phyloP scores from a whole-genome alignment of 2,113 vertebrate species.

The Leptobrachium leishanense region DNA sequence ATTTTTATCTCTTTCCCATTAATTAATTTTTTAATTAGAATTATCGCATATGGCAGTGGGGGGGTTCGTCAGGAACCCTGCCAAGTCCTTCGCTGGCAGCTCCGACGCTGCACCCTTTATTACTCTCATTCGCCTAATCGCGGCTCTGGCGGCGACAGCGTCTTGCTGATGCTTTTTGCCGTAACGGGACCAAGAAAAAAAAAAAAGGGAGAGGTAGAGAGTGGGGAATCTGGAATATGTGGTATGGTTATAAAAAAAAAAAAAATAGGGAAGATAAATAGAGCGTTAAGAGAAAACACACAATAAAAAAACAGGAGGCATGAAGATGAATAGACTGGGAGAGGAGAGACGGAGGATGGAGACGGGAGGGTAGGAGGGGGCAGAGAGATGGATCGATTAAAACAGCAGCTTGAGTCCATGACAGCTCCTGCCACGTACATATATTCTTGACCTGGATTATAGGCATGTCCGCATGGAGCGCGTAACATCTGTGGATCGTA shows the following conservation, averaged over 20 bases:
- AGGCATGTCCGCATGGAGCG: background rate
- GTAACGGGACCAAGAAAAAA: background rate
- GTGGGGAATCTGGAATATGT: background rate
- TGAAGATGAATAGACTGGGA: conserved; percentile 9
- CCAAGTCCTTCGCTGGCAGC: conserved; percentile 20
- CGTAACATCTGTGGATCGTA: background rate
- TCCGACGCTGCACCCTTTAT: conserved; percentile 13
- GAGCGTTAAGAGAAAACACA: no score
- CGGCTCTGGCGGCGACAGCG: background rate
- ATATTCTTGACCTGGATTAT: conserved; percentile 41
- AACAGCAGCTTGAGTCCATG: conserved; percentile 45
- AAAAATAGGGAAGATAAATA: background rate
- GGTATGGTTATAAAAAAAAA: background rate
- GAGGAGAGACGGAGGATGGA: conserved; percentile 12
- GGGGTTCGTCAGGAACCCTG: conserved; percentile 36
- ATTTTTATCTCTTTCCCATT: conserved; percentile 46
- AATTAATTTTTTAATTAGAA: conserved; percentile 49
- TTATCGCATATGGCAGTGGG: conserved; percentile 47
- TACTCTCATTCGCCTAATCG: background rate
- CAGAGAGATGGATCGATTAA: conserved; percentile 42
- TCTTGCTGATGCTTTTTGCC: background rate
- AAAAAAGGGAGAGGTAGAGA: background rate
- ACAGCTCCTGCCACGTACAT: conserved; percentile 35
- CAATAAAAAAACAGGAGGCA: background rate
- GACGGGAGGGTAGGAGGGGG: conserved; percentile 12